Base-by-base conservation (phyloP, 1,140 invertebrate genomes). In the Gonatopus flavifemur region DNA sequence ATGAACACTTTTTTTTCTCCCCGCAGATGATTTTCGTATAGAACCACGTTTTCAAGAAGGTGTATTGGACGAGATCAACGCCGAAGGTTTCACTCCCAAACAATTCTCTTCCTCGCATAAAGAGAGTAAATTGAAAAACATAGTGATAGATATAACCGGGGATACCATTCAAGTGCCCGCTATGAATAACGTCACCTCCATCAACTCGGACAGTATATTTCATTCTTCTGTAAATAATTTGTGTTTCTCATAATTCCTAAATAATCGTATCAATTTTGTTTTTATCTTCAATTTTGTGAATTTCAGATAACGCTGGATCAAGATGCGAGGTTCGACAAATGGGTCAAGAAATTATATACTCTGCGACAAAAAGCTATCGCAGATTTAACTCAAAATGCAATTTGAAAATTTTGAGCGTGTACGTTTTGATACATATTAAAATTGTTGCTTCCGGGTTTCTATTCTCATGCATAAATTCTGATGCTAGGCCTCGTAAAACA, bases 281-380 rank as follows among this genome's bases (percentile, higher is more conserved):
- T 49, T 49, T 21, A 18, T 49, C 19, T 10, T 8, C 5, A 15
- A 9, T 49, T 10, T 43, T 19, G 49, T 44, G 52, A 31, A 28
- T 32, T 63, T 42, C 46, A 80, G 78, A 76, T 80, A 54, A 62
- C 70, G 33, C 50, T 68, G 9, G 77, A 77, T 48, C 74, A 75
- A 56, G 70, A 78, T 25, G 35, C 52, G 30, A 76, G 70, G 33
- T 73, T 79, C 47, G 77, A 79, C 19, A 79, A 69, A 54, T 80
- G 78, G 78, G 74, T 79, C 2, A 80, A 78, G 42, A 80, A 80
- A 41, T 52, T 80, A 2, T 80, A 76, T 28, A 69, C 64, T 18
- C 45, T 79, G 12, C 59, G 78, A 38, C 78, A 80, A 45, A 79
- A 78, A 58, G 77, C 74, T 28, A 56, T 77, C 35, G 49, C 47